Percentiles rank a stretch among this genome's conserved stretches.
phyloP scores from a whole-genome alignment of 2,888 invertebrate species.

The Tupiocoris notatus region DNA sequence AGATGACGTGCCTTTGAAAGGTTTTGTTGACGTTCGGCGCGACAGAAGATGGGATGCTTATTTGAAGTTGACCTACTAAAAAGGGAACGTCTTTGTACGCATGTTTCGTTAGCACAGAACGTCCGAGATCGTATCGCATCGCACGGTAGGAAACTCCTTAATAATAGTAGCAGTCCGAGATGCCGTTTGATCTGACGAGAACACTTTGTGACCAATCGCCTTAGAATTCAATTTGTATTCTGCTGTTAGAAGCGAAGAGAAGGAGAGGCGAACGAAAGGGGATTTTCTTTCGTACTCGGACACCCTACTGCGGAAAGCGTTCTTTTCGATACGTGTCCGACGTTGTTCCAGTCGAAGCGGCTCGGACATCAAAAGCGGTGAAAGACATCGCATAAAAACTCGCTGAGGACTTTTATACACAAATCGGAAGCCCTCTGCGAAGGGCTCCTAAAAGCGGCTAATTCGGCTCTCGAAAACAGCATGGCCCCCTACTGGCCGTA shows the following conservation, averaged over 20 bases:
- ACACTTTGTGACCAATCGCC: slow-evolving; percentile 41
- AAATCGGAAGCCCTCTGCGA: slow-evolving; percentile 26
- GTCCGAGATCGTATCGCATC: background rate
- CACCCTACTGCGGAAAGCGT: slow-evolving; percentile 20
- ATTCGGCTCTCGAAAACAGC: slow-evolving; percentile 37
- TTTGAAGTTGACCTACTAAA: slow-evolving; percentile 28
- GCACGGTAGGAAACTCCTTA: slow-evolving; percentile 16
- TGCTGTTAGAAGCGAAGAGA: background rate
- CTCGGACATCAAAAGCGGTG: slow-evolving; percentile 20
- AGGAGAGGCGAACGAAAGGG: slow-evolving; percentile 6
- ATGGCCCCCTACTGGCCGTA: slow-evolving; percentile 21
- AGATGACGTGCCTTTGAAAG: background rate
- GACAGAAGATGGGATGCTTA: slow-evolving; percentile 21
- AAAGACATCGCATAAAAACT: slow-evolving; percentile 21
- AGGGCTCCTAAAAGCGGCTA: slow-evolving; percentile 37
- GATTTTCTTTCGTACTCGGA: slow-evolving; percentile 23
- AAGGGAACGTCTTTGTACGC: slow-evolving; percentile 13
- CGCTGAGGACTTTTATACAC: slow-evolving; percentile 39
- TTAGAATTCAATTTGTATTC: slow-evolving; percentile 40
- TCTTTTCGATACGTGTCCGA: background rate
- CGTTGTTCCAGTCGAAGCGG: background rate
- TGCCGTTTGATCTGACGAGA: slow-evolving; percentile 38
- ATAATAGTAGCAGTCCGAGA: slow-evolving; percentile 8
- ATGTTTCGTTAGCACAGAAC: slow-evolving; percentile 1
- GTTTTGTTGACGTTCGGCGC: background rate